Evolutionary conservation across 1,140 invertebrate genomes (phyloP), one percentile per base, ranked within the genome.

Genomic region (Drosophila rhopaloa): DNA sequence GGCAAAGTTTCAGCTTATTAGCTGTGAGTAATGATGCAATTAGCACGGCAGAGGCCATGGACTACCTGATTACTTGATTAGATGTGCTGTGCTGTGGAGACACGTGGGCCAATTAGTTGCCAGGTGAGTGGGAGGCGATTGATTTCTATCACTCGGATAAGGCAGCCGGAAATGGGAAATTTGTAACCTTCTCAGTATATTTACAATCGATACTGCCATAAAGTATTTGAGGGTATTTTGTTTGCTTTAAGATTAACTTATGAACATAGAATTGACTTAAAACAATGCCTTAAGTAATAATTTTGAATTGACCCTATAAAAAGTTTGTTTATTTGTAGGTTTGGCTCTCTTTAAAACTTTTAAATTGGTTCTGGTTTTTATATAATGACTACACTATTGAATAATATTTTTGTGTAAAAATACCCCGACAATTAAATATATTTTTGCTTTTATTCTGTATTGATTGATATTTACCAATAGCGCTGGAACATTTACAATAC

Each of bases 11-110:
- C 16, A 57, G 44, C 73, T 81, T 79, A 81, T 84, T 81, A 78
- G 81, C 82, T 68, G 74, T 48, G 56, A 86, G 68, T 81, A 86
- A 78, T 84, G 74, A 70, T 72, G 63, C 74, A 86, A 81, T 84
- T 81, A 84, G 78, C 54, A 60, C 63, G 60, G 29, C 40, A 46
- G 41, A 55, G 51, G 40, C 50, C 43, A 29, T 29, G 44, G 67
- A 57, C 27, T 44, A 38, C 37, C 53, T 71, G 68, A 72, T 72
- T 71, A 58, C 53, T 58, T 71, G 68, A 58, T 72, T 71, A 58
- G 53, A 27, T 41, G 37, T 24, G 29, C 50, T 62, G 35, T 27
- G 53, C 8, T 32, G 5, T 32, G 14, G 10, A 24, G 38, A 47
- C 74, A 82, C 67, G 59, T 83, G 81, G 53, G 60, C 73, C 70